phyloP scores from a whole-genome alignment of 2,113 vertebrate genomes.

The Argyrosomus japonicus region DNA sequence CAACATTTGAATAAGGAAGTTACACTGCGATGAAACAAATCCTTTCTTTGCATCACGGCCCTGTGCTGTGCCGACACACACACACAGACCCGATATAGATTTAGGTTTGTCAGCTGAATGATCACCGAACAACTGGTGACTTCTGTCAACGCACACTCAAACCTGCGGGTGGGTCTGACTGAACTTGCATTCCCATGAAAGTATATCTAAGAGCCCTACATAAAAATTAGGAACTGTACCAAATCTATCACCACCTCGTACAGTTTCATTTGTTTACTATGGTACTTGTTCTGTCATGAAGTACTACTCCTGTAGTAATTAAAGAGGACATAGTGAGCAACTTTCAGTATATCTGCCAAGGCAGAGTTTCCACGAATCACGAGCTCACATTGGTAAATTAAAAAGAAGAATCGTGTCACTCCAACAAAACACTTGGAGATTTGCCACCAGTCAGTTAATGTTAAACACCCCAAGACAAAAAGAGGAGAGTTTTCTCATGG shows the following conservation, averaged over 20 bases:
- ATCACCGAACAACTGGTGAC: constrained; percentile 61
- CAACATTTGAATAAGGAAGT: not conserved
- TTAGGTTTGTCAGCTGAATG: constrained; percentile 41
- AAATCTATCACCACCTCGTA: too few species aligned
- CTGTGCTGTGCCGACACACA: not conserved
- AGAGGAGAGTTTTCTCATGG: not conserved
- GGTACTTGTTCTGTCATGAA: not conserved
- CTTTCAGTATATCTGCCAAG: not conserved
- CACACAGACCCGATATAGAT: constrained; percentile 35
- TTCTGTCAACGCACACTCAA: constrained; percentile 42
- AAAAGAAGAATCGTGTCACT: not conserved
- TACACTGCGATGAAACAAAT: too few species aligned
- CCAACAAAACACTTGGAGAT: not conserved
- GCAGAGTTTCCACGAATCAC: not conserved
- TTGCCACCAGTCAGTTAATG: constrained; percentile 7
- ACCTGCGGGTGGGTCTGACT: not conserved
- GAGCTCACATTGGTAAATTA: not conserved
- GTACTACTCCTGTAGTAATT: not conserved
- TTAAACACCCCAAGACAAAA: constrained; percentile 4
- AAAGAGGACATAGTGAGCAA: not conserved
- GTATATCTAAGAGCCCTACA: not conserved
- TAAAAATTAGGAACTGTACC: too few species aligned
- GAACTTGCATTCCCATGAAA: not conserved
- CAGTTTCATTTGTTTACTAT: not conserved
- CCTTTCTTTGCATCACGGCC: not conserved